phyloP scores from a whole-genome alignment of 1,140 invertebrate genomes.

The Ostrea edulis region DNA sequence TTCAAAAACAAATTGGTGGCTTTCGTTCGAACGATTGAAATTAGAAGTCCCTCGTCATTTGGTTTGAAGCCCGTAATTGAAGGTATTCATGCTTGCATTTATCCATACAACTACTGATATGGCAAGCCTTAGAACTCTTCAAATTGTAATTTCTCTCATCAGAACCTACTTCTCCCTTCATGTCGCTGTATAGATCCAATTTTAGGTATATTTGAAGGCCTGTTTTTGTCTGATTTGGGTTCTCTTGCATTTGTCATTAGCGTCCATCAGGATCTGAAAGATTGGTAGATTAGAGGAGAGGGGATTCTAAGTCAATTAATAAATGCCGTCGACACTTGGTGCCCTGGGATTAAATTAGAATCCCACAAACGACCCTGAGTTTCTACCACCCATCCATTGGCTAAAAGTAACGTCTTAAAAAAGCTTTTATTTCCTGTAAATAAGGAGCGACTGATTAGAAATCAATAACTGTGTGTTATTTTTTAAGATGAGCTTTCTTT shows the following conservation, averaged over 20 bases:
- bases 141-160: slow-evolving; percentile 5
- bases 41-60: background rate
- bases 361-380: background rate
- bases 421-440: slow-evolving; percentile 26
- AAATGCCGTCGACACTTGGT: slow-evolving; percentile 2
- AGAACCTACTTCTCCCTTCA: background rate
- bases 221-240: slow-evolving; percentile 9
- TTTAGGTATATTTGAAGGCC: background rate
- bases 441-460: slow-evolving; percentile 15
- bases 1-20: background rate
- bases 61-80: background rate
- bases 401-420: slow-evolving; percentile 14
- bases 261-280: background rate
- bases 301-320: slow-evolving; percentile 3
- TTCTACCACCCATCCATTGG: slow-evolving; percentile 3
- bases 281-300: background rate
- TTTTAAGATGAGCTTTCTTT: background rate
- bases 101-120: background rate
- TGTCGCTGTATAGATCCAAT: background rate
- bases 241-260: slow-evolving; percentile 5
- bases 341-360: slow-evolving; percentile 30
- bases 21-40: background rate
- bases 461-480: background rate
- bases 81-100: background rate
- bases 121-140: background rate